Conservation (phyloP, 2,888 invertebrate species). For the Sicus ferrugineus region DNA sequence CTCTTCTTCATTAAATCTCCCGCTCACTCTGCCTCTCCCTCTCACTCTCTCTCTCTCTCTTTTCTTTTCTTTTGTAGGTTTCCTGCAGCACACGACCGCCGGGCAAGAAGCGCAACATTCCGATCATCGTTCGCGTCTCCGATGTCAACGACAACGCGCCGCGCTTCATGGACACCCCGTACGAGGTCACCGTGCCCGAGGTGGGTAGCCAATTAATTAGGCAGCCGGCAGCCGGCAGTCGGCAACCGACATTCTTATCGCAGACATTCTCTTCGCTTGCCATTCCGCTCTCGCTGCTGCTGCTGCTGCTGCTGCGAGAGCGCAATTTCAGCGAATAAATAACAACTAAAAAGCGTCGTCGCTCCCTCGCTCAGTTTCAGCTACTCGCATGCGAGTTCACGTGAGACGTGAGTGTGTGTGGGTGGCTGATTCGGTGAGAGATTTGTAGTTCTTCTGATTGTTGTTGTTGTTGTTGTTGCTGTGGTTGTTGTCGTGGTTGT, state of each 20-base stretch:
- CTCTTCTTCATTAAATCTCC: neutral
- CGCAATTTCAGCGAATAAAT: too few species aligned
- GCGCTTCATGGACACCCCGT: constrained; percentile 82
- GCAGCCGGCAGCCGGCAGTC: neutral
- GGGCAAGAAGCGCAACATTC: constrained; percentile 83
- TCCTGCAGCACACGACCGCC: constrained; percentile 83
- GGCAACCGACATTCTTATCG: constrained; percentile 6
- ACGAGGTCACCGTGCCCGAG: constrained; percentile 85
- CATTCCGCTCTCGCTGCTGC: too few species aligned
- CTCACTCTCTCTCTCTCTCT: neutral
- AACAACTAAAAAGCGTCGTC: too few species aligned
- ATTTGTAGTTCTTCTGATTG: too few species aligned
- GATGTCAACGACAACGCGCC: constrained; percentile 92
- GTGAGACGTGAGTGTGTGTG: too few species aligned
- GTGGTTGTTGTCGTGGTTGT: too few species aligned
- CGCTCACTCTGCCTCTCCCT: neutral
- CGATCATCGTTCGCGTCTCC: constrained; percentile 87
- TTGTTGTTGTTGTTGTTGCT: too few species aligned
- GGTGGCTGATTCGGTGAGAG: too few species aligned
- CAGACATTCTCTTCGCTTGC: too few species aligned
- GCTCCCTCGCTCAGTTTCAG: too few species aligned
- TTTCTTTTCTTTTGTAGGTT: constrained; percentile 67
- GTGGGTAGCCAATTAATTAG: constrained; percentile 66
- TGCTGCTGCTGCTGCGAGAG: too few species aligned
- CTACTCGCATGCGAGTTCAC: too few species aligned